These are phyloP conservation scores for Percopsis omiscomaycus DNA, from an alignment of 2,797 vertebrate genomes.

Conservation along the genomic window DNA sequence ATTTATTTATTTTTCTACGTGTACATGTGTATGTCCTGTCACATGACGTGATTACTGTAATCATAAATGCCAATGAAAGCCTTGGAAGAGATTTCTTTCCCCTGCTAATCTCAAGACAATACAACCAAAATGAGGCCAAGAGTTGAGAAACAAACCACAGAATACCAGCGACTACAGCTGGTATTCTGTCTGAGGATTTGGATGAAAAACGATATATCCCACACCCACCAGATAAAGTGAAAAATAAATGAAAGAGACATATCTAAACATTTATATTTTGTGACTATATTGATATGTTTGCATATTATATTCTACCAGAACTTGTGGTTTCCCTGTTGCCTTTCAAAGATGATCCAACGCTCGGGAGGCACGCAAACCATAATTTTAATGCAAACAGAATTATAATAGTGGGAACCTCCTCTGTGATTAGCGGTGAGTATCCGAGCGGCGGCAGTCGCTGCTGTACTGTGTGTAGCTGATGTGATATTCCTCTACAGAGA, in stretches of 20 bases:
- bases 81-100: conserved; percentile 2
- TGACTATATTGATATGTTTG: conserved; percentile 68
- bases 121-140: conserved; percentile 19
- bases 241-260: conserved; percentile 46
- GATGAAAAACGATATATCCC: conserved; percentile 53
- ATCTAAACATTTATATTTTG: conserved; percentile 64
- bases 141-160: conserved; percentile 30
- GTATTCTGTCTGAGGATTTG: conserved; percentile 39
- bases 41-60: no score
- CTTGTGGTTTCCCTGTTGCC: conserved; percentile 59
- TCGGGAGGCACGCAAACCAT: conserved; percentile 59
- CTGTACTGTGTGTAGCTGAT: conserved; percentile 36
- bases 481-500: conserved; percentile 37
- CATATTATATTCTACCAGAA: conserved; percentile 53
- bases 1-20: no score
- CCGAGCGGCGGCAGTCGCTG: conserved; percentile 45
- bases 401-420: conserved; percentile 61
- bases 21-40: no score
- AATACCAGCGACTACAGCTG: conserved; percentile 24
- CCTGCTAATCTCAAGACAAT: conserved; percentile 28
- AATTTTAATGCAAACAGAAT: conserved; percentile 70
- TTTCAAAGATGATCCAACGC: conserved; percentile 48
- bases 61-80: background rate
- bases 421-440: conserved; percentile 68
- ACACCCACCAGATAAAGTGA: conserved; percentile 40